These are phyloP conservation scores for Penaeus vannamei DNA, from an alignment of 1,140 invertebrate species.

Conservation along the genomic window DNA sequence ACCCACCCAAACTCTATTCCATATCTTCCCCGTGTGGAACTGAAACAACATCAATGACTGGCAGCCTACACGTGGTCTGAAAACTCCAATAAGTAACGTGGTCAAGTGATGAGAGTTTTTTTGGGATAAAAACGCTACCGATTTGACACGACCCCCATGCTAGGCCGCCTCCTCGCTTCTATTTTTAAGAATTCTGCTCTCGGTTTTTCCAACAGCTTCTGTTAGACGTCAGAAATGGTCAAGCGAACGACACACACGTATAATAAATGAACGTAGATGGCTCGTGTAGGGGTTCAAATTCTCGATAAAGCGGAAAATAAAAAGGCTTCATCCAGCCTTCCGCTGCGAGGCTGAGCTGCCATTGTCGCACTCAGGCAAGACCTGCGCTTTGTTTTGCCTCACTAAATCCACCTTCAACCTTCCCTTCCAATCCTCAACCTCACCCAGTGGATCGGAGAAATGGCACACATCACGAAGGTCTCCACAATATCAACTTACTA, in stretches of 20 bases:
- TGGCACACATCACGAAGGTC: neutral
- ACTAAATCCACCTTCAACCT: neutral
- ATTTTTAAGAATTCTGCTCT: neutral
- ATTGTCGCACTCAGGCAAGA: conserved; percentile 39
- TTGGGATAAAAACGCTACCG: neutral
- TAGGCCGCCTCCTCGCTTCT: conserved; percentile 1
- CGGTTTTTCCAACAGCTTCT: too few relatives aligned
- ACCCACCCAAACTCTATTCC: too few relatives aligned
- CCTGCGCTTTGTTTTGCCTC: conserved; percentile 35
- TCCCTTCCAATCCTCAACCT: neutral
- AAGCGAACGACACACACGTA: too few relatives aligned
- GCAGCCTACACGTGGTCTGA: too few relatives aligned
- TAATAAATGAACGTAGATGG: neutral
- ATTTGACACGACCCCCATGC: conserved; percentile 20
- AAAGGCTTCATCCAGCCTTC: conserved; percentile 45
- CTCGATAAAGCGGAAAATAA: conserved; percentile 45
- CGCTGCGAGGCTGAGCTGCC: conserved; percentile 44
- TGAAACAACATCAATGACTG: too few relatives aligned
- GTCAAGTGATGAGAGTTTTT: too few relatives aligned
- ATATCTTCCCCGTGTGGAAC: too few relatives aligned
- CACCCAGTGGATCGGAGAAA: neutral
- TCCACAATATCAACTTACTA: conserved; percentile 41
- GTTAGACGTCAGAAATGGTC: too few relatives aligned
- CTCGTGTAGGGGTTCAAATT: neutral
- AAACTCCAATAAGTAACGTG: too few relatives aligned